Evolutionary conservation across 2,888 invertebrate species (phyloP).

Genomic region (Xanthostigma xanthostigma): DNA sequence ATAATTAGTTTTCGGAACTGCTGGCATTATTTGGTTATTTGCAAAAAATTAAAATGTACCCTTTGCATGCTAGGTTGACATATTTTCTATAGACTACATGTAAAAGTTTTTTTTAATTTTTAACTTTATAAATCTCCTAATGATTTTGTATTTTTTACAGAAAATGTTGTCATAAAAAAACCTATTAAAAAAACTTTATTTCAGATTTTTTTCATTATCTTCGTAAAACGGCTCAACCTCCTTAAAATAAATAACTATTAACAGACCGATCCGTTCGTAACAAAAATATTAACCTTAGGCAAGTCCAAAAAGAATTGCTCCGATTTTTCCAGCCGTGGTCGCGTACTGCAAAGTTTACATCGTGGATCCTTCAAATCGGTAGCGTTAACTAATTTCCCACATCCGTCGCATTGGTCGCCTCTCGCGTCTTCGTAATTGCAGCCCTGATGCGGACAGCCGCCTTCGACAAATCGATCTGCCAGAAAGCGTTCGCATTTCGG

Average conservation of each 20-base stretch:
- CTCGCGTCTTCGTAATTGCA: constrained; percentile 87
- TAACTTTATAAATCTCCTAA: no score
- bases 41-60: no score
- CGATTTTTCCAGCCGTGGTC: constrained; percentile 60
- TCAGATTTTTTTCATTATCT: no score
- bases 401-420: constrained; percentile 97
- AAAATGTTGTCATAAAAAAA: no score
- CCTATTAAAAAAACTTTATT: no score
- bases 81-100: no score
- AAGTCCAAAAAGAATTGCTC: constrained; percentile 89
- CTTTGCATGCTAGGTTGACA: no score
- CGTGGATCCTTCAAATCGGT: constrained; percentile 69
- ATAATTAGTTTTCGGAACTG: no score
- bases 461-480: constrained; percentile 88
- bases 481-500: constrained; percentile 69
- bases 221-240: no score
- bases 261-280: not conserved
- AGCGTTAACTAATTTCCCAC: constrained; percentile 91
- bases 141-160: no score
- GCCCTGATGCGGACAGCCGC: constrained; percentile 74
- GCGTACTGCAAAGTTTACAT: constrained; percentile 72
- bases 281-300: constrained; percentile 46
- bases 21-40: no score
- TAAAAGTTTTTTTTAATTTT: no score
- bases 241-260: constrained; percentile 1